phyloP scores from a whole-genome alignment of 2,888 invertebrate genomes.

The Apocheima hispidaria region DNA sequence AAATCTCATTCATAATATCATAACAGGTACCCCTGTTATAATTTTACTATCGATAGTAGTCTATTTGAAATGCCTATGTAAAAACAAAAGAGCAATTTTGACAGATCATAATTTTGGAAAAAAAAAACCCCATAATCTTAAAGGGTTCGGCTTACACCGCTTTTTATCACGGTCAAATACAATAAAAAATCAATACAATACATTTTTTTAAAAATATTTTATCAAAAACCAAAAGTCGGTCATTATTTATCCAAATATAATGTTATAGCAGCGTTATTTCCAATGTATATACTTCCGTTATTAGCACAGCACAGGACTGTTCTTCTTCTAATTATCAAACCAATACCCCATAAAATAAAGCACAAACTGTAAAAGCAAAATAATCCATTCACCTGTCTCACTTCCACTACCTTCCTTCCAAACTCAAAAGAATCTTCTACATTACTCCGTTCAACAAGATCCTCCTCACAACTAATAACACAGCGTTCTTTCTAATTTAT shows the following conservation, averaged over 20 bases:
- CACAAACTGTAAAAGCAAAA: not conserved
- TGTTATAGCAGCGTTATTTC: no score
- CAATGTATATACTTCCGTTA: no score
- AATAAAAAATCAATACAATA: no score
- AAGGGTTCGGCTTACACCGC: not conserved
- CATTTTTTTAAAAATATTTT: no score
- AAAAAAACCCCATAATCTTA: constrained; percentile 1
- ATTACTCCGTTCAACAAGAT: constrained; percentile 42
- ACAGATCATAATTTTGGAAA: constrained; percentile 5
- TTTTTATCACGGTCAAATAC: no score
- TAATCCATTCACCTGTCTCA: constrained; percentile 15
- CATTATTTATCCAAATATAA: no score
- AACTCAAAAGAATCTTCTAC: constrained; percentile 35
- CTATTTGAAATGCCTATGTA: not conserved
- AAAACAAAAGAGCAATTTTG: constrained; percentile 1
- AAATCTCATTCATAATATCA: no score
- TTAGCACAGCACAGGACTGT: no score
- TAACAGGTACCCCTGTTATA: not conserved
- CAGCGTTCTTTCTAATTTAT: no score
- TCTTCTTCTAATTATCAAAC: not conserved
- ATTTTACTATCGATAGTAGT: not conserved
- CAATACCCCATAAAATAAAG: not conserved
- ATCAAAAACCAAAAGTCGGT: no score
- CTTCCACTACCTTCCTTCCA: constrained; percentile 9
- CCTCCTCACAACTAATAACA: constrained; percentile 36